Base-by-base conservation (phyloP, 1,140 invertebrate species). In the Lordiphosa mommai region DNA sequence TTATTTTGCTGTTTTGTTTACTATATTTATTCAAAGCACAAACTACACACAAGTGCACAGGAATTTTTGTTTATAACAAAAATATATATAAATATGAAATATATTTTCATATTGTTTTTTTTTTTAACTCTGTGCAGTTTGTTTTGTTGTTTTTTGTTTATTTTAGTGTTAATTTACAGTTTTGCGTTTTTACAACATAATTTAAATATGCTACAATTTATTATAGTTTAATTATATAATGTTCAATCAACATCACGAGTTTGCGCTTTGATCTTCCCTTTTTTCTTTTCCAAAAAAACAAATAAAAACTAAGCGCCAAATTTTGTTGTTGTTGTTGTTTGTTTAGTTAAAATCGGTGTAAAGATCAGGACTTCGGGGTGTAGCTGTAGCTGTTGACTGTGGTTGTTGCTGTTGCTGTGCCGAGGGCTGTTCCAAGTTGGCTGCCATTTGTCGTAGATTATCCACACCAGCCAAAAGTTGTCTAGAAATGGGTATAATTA, bases 401-500 rank as follows among this genome's bases (percentile, higher is more conserved):
- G 46, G 40, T 36, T 66, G 69, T 44, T 38, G 16, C 20, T 65
- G 82, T 13, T 87, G 37, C 4, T 20, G 61, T 8, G 46, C 49
- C 36, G 10, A 14, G 5, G 66, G 65, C 44, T 65, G 82, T 12
- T 87, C 86, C 12, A 88, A 55, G 43, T 68, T 80, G 7, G 86
- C 77, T 2, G 86, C 86, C 70, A 94, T 90, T 55, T 92, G 89
- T 61, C 92, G 89, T 32, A 94, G 86, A 89, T 93, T 93, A 59
- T 92, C 92, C 14, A 93, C 92, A 23, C 93, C 93, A 32, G 89
- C 91, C 71, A 94, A 89, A 29, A 94, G 64, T 90, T 93, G 92
- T 65, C 93, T 93, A 12, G 14, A 33, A 13, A 55, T 1, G 4
- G 1, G 36, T 8, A 5, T 16, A n/a, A 43, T 4, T 9, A 5